Percentiles rank a stretch among this genome's conserved stretches.
phyloP scores from a whole-genome alignment of 2,888 invertebrate species.

The Euplagia quadripunctaria region DNA sequence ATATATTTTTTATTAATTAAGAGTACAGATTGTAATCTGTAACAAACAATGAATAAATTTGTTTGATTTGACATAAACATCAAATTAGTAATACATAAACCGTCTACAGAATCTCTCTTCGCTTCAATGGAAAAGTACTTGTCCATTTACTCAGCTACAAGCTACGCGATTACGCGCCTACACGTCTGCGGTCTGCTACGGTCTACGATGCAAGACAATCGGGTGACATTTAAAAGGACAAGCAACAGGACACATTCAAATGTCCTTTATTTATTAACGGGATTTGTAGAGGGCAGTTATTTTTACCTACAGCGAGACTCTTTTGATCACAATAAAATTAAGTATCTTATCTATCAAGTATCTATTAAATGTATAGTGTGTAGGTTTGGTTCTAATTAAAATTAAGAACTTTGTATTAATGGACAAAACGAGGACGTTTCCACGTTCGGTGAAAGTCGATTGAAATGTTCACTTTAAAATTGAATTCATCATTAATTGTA shows the following conservation, averaged over 20 bases:
- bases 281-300: slow-evolving; percentile 39
- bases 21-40: too few relatives aligned
- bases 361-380: too few relatives aligned
- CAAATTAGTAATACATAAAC: neutral
- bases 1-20: too few relatives aligned
- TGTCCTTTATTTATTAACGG: slow-evolving; percentile 50
- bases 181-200: slow-evolving; percentile 46
- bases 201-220: slow-evolving; percentile 37
- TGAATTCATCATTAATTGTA: neutral
- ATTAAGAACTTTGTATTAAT: too few relatives aligned
- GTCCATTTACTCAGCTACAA: slow-evolving; percentile 4
- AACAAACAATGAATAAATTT: neutral
- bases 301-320: neutral
- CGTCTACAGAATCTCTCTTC: neutral
- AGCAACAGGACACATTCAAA: slow-evolving; percentile 40
- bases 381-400: too few relatives aligned
- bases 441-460: neutral
- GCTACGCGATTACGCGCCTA: slow-evolving; percentile 52
- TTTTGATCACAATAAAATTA: neutral
- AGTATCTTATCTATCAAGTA: too few relatives aligned
- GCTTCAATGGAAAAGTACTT: neutral
- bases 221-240: slow-evolving; percentile 48
- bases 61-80: too few relatives aligned
- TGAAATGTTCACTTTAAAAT: neutral
- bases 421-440: too few relatives aligned